Evolutionary conservation across 2,888 invertebrate genomes (phyloP).

Genomic region (Thera britannica): DNA sequence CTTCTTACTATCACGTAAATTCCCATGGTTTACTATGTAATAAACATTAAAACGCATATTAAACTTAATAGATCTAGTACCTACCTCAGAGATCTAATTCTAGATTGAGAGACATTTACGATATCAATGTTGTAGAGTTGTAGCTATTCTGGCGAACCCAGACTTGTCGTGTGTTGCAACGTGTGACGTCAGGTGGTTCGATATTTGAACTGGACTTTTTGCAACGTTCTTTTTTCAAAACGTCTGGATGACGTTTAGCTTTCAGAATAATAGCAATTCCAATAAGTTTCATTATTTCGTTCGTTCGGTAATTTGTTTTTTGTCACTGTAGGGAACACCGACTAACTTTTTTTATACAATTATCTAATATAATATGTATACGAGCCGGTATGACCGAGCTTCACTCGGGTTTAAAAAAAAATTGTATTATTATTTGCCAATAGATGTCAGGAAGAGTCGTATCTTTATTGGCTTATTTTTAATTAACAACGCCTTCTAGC

Average conservation of each 20-base stretch:
- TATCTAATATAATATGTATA: too few species aligned
- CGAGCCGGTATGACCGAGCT: too few species aligned
- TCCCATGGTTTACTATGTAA: not conserved
- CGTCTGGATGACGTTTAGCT: not conserved
- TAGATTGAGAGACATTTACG: slow-evolving; percentile 16
- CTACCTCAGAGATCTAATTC: slow-evolving; percentile 13
- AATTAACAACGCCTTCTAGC: too few species aligned
- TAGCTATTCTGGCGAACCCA: slow-evolving; percentile 29
- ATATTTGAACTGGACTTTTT: slow-evolving; percentile 25
- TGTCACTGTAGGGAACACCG: too few species aligned
- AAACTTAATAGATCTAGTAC: not conserved
- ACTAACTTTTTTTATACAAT: too few species aligned
- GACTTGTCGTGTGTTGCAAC: slow-evolving; percentile 30
- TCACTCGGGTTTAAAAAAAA: too few species aligned
- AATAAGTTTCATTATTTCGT: too few species aligned
- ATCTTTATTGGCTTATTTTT: too few species aligned
- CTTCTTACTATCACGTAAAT: too few species aligned
- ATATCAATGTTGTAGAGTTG: slow-evolving; percentile 16
- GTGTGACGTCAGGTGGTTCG: slow-evolving; percentile 33
- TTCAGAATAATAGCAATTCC: not conserved
- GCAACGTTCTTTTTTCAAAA: slow-evolving; percentile 19
- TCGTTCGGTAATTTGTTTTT: too few species aligned
- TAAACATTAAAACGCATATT: not conserved
- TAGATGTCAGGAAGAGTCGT: too few species aligned
- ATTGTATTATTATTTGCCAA: too few species aligned